Base-by-base conservation (phyloP, 2,797 vertebrate species). In the Heterohyrax brucei region DNA sequence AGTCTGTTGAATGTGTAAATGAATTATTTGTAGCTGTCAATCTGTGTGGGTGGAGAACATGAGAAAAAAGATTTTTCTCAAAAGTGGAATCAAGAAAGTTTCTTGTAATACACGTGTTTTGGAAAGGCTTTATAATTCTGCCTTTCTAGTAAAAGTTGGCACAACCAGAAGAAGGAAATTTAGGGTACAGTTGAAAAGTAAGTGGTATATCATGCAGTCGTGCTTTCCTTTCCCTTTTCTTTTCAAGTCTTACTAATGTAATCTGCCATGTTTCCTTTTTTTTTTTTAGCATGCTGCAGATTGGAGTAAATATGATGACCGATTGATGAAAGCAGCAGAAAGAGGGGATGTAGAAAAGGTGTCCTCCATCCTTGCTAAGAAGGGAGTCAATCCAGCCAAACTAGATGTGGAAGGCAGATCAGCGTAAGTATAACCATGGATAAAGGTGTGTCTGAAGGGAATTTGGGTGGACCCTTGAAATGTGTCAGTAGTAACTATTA, bases 261-360 rank as follows among this genome's bases (percentile, higher is more conserved):
- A 4, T 53, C 48, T 73, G 39, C 44, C 16, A 9, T 93, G 28
- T 77, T 81, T 83, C 78, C 56, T 26, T 85, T n/a, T 59, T 93
- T 3, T 64, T 64, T 68, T 12, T 24, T 83, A 98, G 98, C 98
- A 99, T 98, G 99, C 99, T 97, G 98, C 99, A 56, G 99, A 99
- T 98, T 99, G 99, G 99, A 99, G 98, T 98, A 99, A 99, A 97
- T 99, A 99, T 1, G 99, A 99, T 81, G 99, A 99, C 91, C 99
- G 99, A 97, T 89, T 99, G 96, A 99, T 99, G 99, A 99, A 99
- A 98, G 99, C 99, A 8, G 99, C 99, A 84, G 99, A 99, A 79
- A 99, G 99, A 50, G 99, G 99, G 0, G 99, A 99, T 98, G 99
- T 99, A 98, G 99, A 99, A 79, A 99, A 99, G 97, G 99, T 99